Conservation (phyloP, 2,797 vertebrate species). For the Diglossa cyanea region DNA sequence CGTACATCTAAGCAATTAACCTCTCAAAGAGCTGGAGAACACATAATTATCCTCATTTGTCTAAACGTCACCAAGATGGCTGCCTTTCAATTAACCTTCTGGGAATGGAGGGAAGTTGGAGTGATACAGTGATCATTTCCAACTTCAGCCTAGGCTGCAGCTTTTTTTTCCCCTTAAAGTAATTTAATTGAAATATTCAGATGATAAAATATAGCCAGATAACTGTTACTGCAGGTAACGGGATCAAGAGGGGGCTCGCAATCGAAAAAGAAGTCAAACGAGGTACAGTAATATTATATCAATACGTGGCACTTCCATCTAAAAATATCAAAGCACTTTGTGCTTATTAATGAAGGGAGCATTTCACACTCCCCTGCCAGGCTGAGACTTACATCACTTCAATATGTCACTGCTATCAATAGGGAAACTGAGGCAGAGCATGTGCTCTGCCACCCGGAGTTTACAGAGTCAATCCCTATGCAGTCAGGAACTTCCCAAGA, state of each 20-base stretch:
- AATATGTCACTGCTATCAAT: accelerated
- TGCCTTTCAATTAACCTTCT: conserved; percentile 84
- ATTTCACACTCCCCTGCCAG: not conserved
- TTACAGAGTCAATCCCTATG: accelerated
- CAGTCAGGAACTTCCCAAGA: not conserved
- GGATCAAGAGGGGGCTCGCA: conserved; percentile 64
- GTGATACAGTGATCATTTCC: conserved; percentile 81
- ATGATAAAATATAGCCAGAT: conserved; percentile 74
- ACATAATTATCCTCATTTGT: conserved; percentile 85
- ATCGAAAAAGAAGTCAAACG: conserved; percentile 59
- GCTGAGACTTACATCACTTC: not conserved
- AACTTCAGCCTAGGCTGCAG: conserved; percentile 66
- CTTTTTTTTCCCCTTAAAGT: conserved; percentile 51
- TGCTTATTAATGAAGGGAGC: conserved; percentile 13
- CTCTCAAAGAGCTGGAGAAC: conserved; percentile 82
- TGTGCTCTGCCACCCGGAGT: accelerated
- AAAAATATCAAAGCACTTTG: conserved; percentile 32
- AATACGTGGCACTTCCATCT: conserved; percentile 38
- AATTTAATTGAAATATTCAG: conserved; percentile 80
- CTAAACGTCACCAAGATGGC: conserved; percentile 82
- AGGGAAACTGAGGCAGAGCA: conserved; percentile 27
- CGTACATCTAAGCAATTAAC: conserved; percentile 85
- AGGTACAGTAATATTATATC: conserved; percentile 63
- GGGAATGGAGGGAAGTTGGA: conserved; percentile 78
- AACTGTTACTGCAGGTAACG: conserved; percentile 73